Conservation (phyloP, 1,140 invertebrate species). For the Drosophila navojoa region DNA sequence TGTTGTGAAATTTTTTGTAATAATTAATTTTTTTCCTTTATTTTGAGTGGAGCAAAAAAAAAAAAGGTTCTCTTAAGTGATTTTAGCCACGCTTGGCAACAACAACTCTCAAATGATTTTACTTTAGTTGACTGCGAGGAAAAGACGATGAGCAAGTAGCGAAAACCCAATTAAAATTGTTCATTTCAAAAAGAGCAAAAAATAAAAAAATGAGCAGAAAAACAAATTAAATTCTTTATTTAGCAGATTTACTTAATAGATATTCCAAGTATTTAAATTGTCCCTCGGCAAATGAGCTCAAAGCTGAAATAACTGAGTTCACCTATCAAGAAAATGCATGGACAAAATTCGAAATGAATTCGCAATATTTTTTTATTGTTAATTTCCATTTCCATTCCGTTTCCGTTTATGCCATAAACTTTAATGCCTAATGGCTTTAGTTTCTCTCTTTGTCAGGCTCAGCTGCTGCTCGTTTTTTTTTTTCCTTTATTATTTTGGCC, state of each 20-base stretch:
- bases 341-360: background rate
- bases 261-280: constrained; percentile 10
- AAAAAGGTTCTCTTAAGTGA: constrained; percentile 59
- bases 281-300: constrained; percentile 4
- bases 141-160: constrained; percentile 24
- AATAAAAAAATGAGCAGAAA: background rate
- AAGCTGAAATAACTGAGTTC: background rate
- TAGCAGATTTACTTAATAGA: constrained; percentile 18
- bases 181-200: constrained; percentile 20
- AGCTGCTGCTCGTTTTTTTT: background rate
- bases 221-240: constrained; percentile 31
- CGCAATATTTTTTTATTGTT: background rate
- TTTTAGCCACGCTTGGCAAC: constrained; percentile 47
- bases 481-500: constrained; percentile 4
- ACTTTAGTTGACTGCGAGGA: constrained; percentile 50
- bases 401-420: no score
- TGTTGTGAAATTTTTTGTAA: constrained; percentile 73
- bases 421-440: background rate
- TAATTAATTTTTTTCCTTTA: constrained; percentile 75
- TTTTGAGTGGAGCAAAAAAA: constrained; percentile 13
- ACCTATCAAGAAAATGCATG: background rate
- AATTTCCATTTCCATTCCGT: background rate
- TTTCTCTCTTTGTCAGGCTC: background rate
- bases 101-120: constrained; percentile 56
- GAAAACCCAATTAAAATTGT: constrained; percentile 46